Conservation (phyloP, 2,888 invertebrate genomes). For the Tetropium fuscum region DNA sequence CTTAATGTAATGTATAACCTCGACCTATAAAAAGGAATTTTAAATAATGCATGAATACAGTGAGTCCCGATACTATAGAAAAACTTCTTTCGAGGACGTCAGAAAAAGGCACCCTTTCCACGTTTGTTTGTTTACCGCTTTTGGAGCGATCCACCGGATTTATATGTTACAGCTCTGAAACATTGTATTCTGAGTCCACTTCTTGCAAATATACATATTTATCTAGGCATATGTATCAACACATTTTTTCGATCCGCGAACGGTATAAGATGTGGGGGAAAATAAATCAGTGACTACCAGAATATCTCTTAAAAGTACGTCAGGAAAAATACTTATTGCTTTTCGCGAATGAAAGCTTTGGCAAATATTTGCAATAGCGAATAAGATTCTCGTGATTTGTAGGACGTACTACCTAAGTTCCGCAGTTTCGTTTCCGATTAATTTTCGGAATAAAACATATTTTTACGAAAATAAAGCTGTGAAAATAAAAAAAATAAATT, state of each 20-base stretch:
- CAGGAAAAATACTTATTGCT: too few relatives aligned
- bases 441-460: too few relatives aligned
- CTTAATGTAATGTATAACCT: too few relatives aligned
- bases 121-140: constrained; percentile 14
- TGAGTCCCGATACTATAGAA: not conserved
- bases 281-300: not conserved
- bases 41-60: not conserved
- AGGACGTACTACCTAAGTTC: too few relatives aligned
- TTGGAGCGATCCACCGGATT: constrained; percentile 8
- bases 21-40: not conserved
- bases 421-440: too few relatives aligned
- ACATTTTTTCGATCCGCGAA: not conserved
- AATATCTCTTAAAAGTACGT: too few relatives aligned
- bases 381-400: too few relatives aligned
- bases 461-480: too few relatives aligned
- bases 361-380: too few relatives aligned
- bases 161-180: constrained; percentile 13
- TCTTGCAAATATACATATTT: constrained; percentile 14
- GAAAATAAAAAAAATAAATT: too few relatives aligned
- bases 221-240: constrained; percentile 4
- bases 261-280: not conserved
- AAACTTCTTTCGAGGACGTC: not conserved
- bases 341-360: too few relatives aligned
- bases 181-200: constrained; percentile 12
- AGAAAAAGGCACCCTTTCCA: constrained; percentile 12